A percentile compares a stretch with the other conserved stretches of the same genome.
Evolutionary conservation across 1,140 invertebrate genomes (phyloP).

Genomic region (Euglossa dilemma): DNA sequence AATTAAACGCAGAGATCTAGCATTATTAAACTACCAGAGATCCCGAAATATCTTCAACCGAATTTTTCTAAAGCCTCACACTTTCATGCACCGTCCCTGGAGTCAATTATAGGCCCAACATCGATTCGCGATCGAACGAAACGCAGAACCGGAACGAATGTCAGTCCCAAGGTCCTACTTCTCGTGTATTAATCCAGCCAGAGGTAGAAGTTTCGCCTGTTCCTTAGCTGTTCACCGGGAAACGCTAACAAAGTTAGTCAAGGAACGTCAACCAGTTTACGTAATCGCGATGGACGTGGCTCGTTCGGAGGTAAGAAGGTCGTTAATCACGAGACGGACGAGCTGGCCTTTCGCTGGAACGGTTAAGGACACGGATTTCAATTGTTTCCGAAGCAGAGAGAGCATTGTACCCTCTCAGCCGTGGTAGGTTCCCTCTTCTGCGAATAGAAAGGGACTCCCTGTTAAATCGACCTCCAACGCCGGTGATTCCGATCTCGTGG

Average conservation of each 20-base stretch:
- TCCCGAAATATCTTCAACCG: too few species aligned
- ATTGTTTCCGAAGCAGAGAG: neutral
- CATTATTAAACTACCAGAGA: too few species aligned
- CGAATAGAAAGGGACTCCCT: neutral
- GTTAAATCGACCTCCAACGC: neutral
- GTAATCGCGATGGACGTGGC: constrained; percentile 59
- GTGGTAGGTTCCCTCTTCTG: neutral
- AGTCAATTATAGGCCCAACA: neutral
- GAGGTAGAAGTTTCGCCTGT: constrained; percentile 5
- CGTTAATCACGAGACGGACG: constrained; percentile 56
- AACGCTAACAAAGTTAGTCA: constrained; percentile 67
- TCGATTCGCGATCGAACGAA: constrained; percentile 35
- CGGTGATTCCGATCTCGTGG: neutral
- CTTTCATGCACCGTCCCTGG: too few species aligned
- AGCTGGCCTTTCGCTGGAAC: constrained; percentile 18
- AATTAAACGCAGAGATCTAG: too few species aligned
- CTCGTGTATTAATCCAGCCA: neutral
- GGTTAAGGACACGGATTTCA: constrained; percentile 29
- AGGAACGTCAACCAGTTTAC: constrained; percentile 64
- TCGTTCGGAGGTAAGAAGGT: constrained; percentile 66
- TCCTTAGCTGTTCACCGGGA: neutral
- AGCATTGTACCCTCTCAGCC: constrained; percentile 6
- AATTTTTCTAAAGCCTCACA: neutral
- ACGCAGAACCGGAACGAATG: constrained; percentile 47
- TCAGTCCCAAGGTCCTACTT: constrained; percentile 62